Evolutionary conservation across 2,888 invertebrate genomes (phyloP), one percentile per base, ranked within the genome.

Genomic region (Strigamia transsilvanica): DNA sequence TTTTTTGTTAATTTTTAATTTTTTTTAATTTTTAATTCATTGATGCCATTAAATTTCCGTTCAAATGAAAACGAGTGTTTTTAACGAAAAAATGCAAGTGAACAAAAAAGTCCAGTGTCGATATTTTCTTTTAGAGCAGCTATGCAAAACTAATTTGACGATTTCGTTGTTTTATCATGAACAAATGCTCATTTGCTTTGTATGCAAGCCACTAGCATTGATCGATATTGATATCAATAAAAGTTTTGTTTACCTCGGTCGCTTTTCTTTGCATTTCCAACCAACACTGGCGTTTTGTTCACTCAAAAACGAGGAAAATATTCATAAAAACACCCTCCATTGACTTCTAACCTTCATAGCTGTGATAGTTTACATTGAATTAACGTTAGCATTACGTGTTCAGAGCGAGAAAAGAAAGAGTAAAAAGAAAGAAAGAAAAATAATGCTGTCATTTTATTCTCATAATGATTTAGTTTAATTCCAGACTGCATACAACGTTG

Each of bases 151-250:
- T 18, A 51, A 51, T 42, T 42, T 9, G 41, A 41, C 41, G 12
- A 41, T 41, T 41, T 41, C 12, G 6, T 41, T n/a, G 3, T 51
- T n/a, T n/a, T 23, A 27, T 61, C 21, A 66, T 27, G 32, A 66
- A 66, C 23, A 66, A 66, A 66, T 66, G 66, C 66, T 66, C 66
- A 66, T 66, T 66, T 66, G 66, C 66, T 66, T 66, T 66, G 66
- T 66, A 66, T 66, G 66, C 66, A 66, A 66, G 66, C 66, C 27
- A 23, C 66, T 66, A 66, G 66, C 66, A 66, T 66, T 66, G 51
- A 51, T 51, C n/a, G 27, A 66, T 66, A 66, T 66, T 9, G 12
- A 66, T 66, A 61, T 61, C 23, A 61, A 61, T 61, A 61, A 66
- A 66, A 66, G 66, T 66, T 66, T 27, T 66, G 66, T 66, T 66